phyloP scores from a whole-genome alignment of 2,888 invertebrate species.

The Protodeltote pygarga region DNA sequence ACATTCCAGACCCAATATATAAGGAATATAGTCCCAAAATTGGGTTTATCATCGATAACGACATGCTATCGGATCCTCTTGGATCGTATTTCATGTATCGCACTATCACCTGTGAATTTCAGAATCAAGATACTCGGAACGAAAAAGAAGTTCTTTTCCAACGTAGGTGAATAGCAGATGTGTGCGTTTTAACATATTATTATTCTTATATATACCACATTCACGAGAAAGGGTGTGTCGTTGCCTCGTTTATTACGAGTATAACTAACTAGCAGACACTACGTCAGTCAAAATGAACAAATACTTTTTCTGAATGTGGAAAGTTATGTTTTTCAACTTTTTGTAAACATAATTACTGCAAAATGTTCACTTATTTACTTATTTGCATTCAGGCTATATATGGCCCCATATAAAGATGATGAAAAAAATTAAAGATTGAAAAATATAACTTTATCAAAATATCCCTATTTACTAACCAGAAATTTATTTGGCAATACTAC shows the following conservation, averaged over 20 bases:
- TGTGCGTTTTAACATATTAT: constrained; percentile 61
- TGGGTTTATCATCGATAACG: constrained; percentile 73
- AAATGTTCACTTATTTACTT: neutral
- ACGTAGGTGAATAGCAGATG: constrained; percentile 80
- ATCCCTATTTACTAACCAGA: constrained; percentile 76
- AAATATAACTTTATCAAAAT: constrained; percentile 60
- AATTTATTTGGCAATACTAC: constrained; percentile 76
- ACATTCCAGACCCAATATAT: constrained; percentile 67
- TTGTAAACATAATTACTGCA: constrained; percentile 17
- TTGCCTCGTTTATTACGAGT: constrained; percentile 24
- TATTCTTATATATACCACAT: constrained; percentile 54
- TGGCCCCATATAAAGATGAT: neutral
- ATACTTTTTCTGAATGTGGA: constrained; percentile 61
- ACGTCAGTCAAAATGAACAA: constrained; percentile 28
- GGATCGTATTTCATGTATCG: constrained; percentile 39
- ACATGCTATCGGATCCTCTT: constrained; percentile 56
- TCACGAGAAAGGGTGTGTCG: constrained; percentile 53
- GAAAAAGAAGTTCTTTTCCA: constrained; percentile 65
- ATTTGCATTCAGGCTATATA: neutral
- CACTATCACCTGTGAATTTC: constrained; percentile 68
- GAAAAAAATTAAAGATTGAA: constrained; percentile 60
- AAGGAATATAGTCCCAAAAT: constrained; percentile 76
- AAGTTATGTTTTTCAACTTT: constrained; percentile 68
- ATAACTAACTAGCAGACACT: constrained; percentile 13
- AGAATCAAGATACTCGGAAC: constrained; percentile 56